Evolutionary conservation across 2,797 vertebrate species (phyloP).

Genomic region (Cossypha caffra): DNA sequence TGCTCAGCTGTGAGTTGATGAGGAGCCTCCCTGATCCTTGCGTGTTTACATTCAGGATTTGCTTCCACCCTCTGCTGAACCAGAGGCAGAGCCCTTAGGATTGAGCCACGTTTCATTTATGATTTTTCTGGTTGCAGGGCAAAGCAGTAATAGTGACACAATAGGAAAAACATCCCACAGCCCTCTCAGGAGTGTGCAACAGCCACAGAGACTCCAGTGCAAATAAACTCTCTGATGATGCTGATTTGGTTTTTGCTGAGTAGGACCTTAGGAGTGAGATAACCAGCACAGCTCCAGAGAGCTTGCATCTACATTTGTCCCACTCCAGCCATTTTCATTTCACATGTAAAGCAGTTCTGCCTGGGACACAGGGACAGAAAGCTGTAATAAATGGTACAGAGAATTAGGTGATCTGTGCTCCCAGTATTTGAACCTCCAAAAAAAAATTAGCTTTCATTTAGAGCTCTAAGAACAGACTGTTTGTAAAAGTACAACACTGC

Average conservation of each 20-base stretch:
- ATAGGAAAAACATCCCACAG: not conserved
- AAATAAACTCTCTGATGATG: conserved; percentile 1
- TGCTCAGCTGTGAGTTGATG: not conserved
- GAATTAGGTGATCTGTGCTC: not conserved
- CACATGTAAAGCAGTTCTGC: not conserved
- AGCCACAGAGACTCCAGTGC: conserved; percentile 5
- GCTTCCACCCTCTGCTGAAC: not conserved
- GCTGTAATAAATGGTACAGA: not conserved
- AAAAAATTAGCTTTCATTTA: not conserved
- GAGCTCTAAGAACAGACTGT: not conserved
- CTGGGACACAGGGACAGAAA: not conserved
- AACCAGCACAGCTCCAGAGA: conserved; percentile 7
- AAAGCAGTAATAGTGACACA: not conserved
- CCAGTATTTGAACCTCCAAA: not conserved
- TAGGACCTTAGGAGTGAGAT: conserved; percentile 6
- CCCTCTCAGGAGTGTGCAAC: not conserved
- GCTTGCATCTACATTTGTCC: not conserved
- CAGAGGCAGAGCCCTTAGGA: not conserved
- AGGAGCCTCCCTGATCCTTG: not conserved
- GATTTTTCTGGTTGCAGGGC: not conserved
- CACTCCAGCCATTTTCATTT: conserved; percentile 3
- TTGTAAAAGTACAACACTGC: not conserved
- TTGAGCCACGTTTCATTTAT: not conserved
- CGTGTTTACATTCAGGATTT: not conserved
- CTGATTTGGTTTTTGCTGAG: conserved; percentile 45